Evolutionary conservation across 2,888 invertebrate species (phyloP), one percentile per base, ranked within the genome.

Genomic region (Dicranocentrus wangi): DNA sequence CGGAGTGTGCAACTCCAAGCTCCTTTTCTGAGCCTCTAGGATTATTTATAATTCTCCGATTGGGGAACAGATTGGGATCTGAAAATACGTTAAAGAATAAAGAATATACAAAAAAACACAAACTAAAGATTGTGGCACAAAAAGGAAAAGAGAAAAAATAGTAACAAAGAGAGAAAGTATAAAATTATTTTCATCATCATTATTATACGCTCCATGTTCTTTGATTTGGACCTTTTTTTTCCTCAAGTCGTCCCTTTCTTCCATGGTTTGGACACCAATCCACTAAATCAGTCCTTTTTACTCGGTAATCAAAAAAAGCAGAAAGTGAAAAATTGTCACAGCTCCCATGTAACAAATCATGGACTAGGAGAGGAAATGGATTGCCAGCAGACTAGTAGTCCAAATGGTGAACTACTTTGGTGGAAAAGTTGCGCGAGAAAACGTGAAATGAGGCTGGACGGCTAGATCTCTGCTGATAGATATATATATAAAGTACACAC

Each of bases 261-360:
- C 47, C 42, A 72, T 58, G 47, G 55, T 65, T 58, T 60, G 58
- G 65, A 70, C 78, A 70, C 63, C 71, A 71, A 79, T 32, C 78
- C 65, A 70, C 66, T 72, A 79, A 79, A 79, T 79, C 79, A 79
- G 79, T 43, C 71, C 43, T 65, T 78, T 61, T 70, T 53, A 53
- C 71, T 70, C 53, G 66, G 61, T 79, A 79, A 79, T 79, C 79
- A 79, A 72, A 71, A 42, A 28, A 72, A 72, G 42, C 79, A 71
- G n/a, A n/a, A n/a, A 79, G 71, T 79, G 79, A 79, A 79, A 79
- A 79, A 79, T 79, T 79, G 72, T 79, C 79, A 79, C 79, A 66
- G 71, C 71, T 72, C 66, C 19, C 32, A 2, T 60, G 78, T 42
- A 78, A 78, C 78, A 78, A 78, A 78, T 78, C 78, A 78, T 70